Base-by-base conservation (phyloP, 2,113 vertebrate species). In the Chelonoidis abingdonii region DNA sequence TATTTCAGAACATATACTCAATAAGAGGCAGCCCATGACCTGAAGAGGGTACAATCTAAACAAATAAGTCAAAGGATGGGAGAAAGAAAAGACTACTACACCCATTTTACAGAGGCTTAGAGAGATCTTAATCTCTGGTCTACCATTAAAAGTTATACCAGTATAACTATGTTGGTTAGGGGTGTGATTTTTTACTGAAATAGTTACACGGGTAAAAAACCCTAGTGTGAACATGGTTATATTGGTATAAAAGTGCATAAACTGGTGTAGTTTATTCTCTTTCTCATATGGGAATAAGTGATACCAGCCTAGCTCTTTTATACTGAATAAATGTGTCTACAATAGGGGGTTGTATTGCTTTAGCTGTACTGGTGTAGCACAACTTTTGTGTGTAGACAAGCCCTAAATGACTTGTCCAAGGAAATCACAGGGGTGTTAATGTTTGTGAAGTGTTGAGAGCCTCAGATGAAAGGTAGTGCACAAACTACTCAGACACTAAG, bases 281-380 rank as follows among this genome's bases (percentile, higher is more conserved):
- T 54, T 3, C 12, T 14, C 4, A 1, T 19, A 69, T 94, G 10
- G 2, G 62, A 65, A 65, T 21, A 10, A 8, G 38, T 81, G 35
- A 13, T 72, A 25, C 31, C 5, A 16, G 29, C 47, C 21, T 31
- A 78, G 10, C 84, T 4, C 2, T 91, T 96, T 90, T 0, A 89
- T 82, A 1, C 1, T 0, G 1, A 38, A 27, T 41, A 0, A 0
- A 75, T 93, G 56, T 72, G 81, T 1, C 2, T 1, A 10, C 2
- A 3, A 4, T 44, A 75, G 1, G 5, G 8, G 65, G 87, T 93
- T 1, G 19, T 80, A 2, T 29, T 11, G 8, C 8, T 93, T 92
- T 88, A 8, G 87, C 5, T 1, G 2, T 52, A 24, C 8, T 76
- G n/a, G 75, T 35, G 88, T 86, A 16, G 6, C 56, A 31, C 12